Evolutionary conservation across 1,140 invertebrate species (phyloP).

Genomic region (Cydia pomonella): DNA sequence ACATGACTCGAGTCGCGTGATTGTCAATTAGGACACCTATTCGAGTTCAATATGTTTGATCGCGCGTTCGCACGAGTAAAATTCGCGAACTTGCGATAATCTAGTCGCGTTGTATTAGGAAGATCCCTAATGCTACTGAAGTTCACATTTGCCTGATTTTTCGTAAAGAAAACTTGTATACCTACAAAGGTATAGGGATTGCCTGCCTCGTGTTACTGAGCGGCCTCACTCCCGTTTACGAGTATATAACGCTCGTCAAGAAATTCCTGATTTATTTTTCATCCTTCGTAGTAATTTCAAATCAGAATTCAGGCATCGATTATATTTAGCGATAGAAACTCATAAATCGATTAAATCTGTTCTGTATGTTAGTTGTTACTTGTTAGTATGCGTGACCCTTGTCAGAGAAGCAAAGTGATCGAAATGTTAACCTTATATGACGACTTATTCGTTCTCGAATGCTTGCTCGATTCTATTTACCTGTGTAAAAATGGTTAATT

Average conservation of each 20-base stretch:
- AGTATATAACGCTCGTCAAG: not conserved
- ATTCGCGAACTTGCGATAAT: too few species aligned
- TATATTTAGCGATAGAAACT: not conserved
- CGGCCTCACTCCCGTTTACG: not conserved
- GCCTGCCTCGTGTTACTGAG: not conserved
- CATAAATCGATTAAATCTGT: not conserved
- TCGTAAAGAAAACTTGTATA: not conserved
- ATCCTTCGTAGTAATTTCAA: too few species aligned
- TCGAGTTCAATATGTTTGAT: too few species aligned
- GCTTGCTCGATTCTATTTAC: constrained; percentile 32
- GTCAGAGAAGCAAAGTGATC: constrained; percentile 4
- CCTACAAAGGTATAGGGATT: not conserved
- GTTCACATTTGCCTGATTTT: not conserved
- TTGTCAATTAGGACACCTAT: too few species aligned
- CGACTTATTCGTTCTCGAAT: constrained; percentile 18
- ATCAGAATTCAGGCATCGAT: too few species aligned
- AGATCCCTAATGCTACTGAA: not conserved
- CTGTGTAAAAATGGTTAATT: constrained; percentile 34
- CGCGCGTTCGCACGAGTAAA: too few species aligned
- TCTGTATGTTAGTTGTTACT: not conserved
- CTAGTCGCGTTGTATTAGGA: too few species aligned
- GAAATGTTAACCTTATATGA: constrained; percentile 8
- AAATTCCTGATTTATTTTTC: too few species aligned
- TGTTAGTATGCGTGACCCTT: constrained; percentile 23
- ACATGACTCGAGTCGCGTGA: too few species aligned